Conservation (phyloP, 2,113 vertebrate genomes). For the Rhinogobius similis region DNA sequence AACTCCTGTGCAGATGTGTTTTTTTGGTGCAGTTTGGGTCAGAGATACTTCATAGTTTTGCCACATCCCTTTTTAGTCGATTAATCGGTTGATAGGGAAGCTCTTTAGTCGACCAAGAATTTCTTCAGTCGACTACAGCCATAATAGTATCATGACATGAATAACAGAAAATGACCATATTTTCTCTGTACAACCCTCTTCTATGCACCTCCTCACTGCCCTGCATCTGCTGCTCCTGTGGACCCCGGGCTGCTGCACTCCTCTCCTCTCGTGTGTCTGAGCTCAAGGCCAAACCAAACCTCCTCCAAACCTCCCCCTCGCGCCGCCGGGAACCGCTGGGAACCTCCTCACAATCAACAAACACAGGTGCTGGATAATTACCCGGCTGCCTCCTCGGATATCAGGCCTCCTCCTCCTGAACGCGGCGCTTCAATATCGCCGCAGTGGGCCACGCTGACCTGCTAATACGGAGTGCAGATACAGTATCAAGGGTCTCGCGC, state of each 20-base stretch:
- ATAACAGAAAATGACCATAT: no score
- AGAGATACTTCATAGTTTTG: no score
- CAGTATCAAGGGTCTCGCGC: constrained; percentile 41
- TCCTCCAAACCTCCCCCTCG: constrained; percentile 58
- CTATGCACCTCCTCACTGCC: constrained; percentile 9
- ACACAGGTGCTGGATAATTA: constrained; percentile 81
- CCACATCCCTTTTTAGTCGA: no score
- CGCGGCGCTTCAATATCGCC: constrained; percentile 64
- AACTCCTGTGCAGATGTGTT: no score
- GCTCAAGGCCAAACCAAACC: constrained; percentile 80
- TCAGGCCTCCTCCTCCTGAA: constrained; percentile 61
- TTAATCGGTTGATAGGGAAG: no score
- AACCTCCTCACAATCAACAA: constrained; percentile 75
- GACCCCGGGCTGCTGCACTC: constrained; percentile 41
- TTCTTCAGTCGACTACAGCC: no score
- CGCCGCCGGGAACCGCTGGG: constrained; percentile 51
- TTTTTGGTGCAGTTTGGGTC: no score
- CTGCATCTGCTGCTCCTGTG: constrained; percentile 46
- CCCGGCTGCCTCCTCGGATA: constrained; percentile 69
- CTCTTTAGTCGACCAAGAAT: no score
- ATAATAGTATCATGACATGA: no score
- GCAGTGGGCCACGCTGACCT: constrained; percentile 38
- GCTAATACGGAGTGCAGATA: constrained; percentile 41
- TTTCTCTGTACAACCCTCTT: no score
- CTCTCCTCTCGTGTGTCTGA: constrained; percentile 55